Base-by-base conservation (phyloP, 2,113 vertebrate genomes). In the Campylomormyrus numenius region DNA sequence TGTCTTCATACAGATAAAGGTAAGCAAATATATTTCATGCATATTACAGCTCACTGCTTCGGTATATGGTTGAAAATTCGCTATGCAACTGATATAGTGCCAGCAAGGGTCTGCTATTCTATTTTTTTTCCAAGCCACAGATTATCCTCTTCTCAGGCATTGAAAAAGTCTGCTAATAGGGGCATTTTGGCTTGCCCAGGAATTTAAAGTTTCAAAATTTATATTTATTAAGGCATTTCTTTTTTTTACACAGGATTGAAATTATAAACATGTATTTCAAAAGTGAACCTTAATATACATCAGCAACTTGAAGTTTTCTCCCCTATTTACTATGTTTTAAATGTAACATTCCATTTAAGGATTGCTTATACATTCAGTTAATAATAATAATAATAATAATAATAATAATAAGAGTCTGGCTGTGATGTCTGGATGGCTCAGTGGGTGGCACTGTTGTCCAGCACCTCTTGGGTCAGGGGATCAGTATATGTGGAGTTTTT, bases 1-100 rank as follows among this genome's bases (percentile, higher is more conserved):
- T 94, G 93, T 94, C 90, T 95, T 94, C 93, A 94, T 94, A 90
- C 88, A 49, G 95, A 90, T 77, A n/a, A 90, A 98, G 97, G 98
- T 98, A 98, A 96, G 97, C 56, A 88, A 21, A 56, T 89, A 62
- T 92, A 48, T 89, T 91, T 83, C 84, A 77, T 89, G 19, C 70
- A 89, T 49, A 39, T 74, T 48, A 31, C 48, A 53, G 11, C 19
- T 56, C 15, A 5, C n/a, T 27, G n/a, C 27, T 70, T 70, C 62
- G 13, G 27, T 11, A 31, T 31, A 13, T 4, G 9, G 62, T 70
- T 31, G 62, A 70, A 31, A 70, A 70, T 31, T 70, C 9, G n/a
- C n/a, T 31, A 31, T 70, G 62, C 27, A 4, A 70, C n/a, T 70
- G 27, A 5, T 27, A 70, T 13, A 70, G 27, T 13, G 10, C 62